A percentile compares a stretch with the other conserved stretches of the same genome.
phyloP scores from a whole-genome alignment of 1,140 invertebrate species.

The Sipha flava region DNA sequence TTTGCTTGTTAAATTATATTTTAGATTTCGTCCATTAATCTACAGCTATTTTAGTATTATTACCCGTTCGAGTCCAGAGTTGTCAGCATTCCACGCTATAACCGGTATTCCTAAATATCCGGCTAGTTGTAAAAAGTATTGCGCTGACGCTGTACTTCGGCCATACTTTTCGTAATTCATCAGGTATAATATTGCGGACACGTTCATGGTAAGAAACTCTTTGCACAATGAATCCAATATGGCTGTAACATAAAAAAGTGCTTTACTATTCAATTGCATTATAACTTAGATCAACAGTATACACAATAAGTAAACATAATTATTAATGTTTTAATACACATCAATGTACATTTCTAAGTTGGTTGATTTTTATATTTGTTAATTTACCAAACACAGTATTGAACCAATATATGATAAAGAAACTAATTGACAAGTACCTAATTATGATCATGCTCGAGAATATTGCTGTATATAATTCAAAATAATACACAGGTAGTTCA shows the following conservation, averaged over 20 bases:
- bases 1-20: not conserved
- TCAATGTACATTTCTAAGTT: too few species aligned
- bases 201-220: conserved; percentile 77
- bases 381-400: too few species aligned
- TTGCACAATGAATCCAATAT: conserved; percentile 78
- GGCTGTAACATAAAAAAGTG: conserved; percentile 52
- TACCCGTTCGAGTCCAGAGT: conserved; percentile 70
- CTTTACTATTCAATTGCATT: too few species aligned
- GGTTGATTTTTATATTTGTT: too few species aligned
- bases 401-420: too few species aligned
- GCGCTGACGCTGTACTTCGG: conserved; percentile 79
- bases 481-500: too few species aligned
- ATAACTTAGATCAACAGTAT: too few species aligned
- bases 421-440: too few species aligned
- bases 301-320: too few species aligned
- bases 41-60: conserved; percentile 36
- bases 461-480: too few species aligned
- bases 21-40: not conserved
- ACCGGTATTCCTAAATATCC: conserved; percentile 78
- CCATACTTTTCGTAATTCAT: conserved; percentile 84
- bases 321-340: too few species aligned
- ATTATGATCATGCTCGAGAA: too few species aligned
- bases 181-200: conserved; percentile 84
- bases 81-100: conserved; percentile 91
- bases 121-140: conserved; percentile 86